phyloP scores from a whole-genome alignment of 2,888 invertebrate species.

The Poecilobothrus nobilitatus region DNA sequence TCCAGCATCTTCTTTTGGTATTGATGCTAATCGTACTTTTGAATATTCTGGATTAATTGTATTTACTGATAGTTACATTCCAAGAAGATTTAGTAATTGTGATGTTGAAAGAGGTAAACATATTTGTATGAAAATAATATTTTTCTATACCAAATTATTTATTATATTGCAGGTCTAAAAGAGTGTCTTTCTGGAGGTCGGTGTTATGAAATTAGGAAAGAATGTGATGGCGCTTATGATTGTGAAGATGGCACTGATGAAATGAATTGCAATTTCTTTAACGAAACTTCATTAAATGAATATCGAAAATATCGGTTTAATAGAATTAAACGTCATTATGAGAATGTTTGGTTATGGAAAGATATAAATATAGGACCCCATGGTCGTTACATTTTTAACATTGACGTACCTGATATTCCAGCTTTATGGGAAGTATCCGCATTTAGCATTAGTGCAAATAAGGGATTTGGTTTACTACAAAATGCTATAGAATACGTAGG shows the following conservation, averaged over 20 bases:
- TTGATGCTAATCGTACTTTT: slow-evolving; percentile 90
- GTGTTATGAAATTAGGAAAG: slow-evolving; percentile 66
- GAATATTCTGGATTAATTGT: slow-evolving; percentile 82
- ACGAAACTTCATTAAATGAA: slow-evolving; percentile 58
- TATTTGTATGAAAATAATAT: background rate
- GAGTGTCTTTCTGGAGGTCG: slow-evolving; percentile 72
- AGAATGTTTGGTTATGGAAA: slow-evolving; percentile 92
- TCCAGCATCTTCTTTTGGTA: slow-evolving; percentile 82
- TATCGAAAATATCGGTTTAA: slow-evolving; percentile 78
- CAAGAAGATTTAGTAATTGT: slow-evolving; percentile 59
- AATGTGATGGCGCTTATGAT: slow-evolving; percentile 69
- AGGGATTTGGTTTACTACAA: slow-evolving; percentile 79
- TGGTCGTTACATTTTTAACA: slow-evolving; percentile 77
- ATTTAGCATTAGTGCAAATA: slow-evolving; percentile 77
- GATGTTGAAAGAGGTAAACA: slow-evolving; percentile 45
- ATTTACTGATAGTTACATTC: slow-evolving; percentile 78
- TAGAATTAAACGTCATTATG: slow-evolving; percentile 81
- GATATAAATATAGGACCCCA: slow-evolving; percentile 90
- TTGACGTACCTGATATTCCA: slow-evolving; percentile 74
- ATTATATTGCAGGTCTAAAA: slow-evolving; percentile 54
- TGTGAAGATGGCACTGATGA: slow-evolving; percentile 84
- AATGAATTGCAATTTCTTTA: slow-evolving; percentile 59
- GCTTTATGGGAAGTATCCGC: slow-evolving; percentile 91
- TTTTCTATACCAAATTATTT: background rate
- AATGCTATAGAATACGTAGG: slow-evolving; percentile 79